phyloP scores from a whole-genome alignment of 1,140 invertebrate species.

The Drosophila kepulauana region DNA sequence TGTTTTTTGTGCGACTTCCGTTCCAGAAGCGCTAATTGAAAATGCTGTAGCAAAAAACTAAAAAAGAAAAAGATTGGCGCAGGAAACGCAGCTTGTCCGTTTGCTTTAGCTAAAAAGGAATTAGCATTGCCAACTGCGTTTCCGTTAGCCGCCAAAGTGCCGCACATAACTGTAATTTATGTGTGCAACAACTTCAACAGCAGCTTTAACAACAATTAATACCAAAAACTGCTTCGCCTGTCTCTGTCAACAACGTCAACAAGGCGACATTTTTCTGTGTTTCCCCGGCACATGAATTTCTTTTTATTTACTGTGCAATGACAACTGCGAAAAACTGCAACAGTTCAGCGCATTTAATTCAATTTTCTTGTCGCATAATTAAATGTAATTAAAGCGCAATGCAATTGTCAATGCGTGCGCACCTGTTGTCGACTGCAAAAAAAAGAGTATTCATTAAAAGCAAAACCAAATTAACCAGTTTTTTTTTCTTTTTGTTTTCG shows the following conservation, averaged over 20 bases:
- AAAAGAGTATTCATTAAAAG: slow-evolving; percentile 6
- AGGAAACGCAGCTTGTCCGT: slow-evolving; percentile 48
- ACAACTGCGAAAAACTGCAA: slow-evolving; percentile 38
- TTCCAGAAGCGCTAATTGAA: slow-evolving; percentile 64
- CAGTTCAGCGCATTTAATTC: slow-evolving; percentile 56
- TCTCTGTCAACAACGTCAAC: slow-evolving; percentile 45
- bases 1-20: slow-evolving; percentile 60
- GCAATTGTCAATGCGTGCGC: slow-evolving; percentile 36
- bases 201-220: slow-evolving; percentile 5
- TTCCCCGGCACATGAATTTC: neutral
- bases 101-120: slow-evolving; percentile 63
- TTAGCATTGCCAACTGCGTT: slow-evolving; percentile 71
- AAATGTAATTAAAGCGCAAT: slow-evolving; percentile 65
- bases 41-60: slow-evolving; percentile 12
- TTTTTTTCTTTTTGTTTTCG: neutral
- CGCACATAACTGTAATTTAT: slow-evolving; percentile 68
- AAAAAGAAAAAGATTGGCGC: slow-evolving; percentile 16
- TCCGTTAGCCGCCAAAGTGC: slow-evolving; percentile 50
- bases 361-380: slow-evolving; percentile 70
- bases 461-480: slow-evolving; percentile 13
- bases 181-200: slow-evolving; percentile 17
- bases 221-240: slow-evolving; percentile 6
- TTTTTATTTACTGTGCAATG: slow-evolving; percentile 15
- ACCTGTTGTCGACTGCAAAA: slow-evolving; percentile 21
- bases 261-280: slow-evolving; percentile 37